These are phyloP conservation scores for Pampusana beccarii DNA, from an alignment of 2,113 vertebrate species.

Conservation along the genomic window DNA sequence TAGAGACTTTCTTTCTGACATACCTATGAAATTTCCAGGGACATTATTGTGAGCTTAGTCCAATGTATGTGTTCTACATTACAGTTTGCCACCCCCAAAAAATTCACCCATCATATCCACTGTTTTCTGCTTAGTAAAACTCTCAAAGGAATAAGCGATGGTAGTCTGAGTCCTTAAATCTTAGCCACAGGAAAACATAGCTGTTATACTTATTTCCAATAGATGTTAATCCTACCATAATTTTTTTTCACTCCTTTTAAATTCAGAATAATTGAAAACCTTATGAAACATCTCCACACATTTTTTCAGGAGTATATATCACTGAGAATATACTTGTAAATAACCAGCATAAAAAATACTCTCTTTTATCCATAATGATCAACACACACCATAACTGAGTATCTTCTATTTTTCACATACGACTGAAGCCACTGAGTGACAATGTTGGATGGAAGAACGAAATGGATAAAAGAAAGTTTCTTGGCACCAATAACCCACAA, in stretches of 20 bases:
- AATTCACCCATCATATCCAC: neutral
- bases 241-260: neutral
- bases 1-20: neutral
- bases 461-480: too few relatives aligned
- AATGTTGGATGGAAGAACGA: neutral
- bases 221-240: neutral
- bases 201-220: neutral
- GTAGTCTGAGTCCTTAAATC: neutral
- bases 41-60: neutral
- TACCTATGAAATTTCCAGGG: neutral
- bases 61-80: neutral
- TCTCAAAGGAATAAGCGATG: neutral
- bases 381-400: neutral
- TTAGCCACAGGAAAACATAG: neutral
- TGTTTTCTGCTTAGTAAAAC: conserved; percentile 8
- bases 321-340: neutral
- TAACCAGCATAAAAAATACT: neutral
- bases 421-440: neutral
- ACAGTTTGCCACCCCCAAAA: neutral
- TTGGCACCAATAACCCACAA: neutral
- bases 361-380: neutral
- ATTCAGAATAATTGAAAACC: conserved; percentile 12
- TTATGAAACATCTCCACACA: neutral
- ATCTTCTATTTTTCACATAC: neutral
- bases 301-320: neutral